Conservation (phyloP, 1,140 invertebrate species). For the Artemia franciscana region DNA sequence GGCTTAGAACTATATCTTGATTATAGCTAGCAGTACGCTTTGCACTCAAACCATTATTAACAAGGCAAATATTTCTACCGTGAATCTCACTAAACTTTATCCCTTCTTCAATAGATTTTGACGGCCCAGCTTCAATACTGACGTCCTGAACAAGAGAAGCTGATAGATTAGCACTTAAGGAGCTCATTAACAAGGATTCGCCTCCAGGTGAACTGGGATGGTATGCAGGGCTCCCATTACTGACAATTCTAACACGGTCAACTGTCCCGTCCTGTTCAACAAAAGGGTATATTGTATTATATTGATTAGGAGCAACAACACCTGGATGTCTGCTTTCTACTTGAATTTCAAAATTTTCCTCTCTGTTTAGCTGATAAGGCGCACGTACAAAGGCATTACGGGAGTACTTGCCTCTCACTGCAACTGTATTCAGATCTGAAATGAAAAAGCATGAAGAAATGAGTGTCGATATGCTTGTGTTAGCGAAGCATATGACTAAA, state of each 20-base stretch:
- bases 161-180: not conserved
- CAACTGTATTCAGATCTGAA: too few relatives aligned
- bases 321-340: constrained; percentile 35
- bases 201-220: not conserved
- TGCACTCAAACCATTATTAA: constrained; percentile 30
- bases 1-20: constrained; percentile 21
- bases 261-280: constrained; percentile 13
- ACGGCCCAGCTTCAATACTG: not conserved
- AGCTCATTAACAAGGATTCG: not conserved
- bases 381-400: constrained; percentile 28
- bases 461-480: too few relatives aligned
- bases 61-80: constrained; percentile 45
- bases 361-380: constrained; percentile 23
- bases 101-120: not conserved
- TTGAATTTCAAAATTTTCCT: constrained; percentile 33
- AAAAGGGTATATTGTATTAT: not conserved
- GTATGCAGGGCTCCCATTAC: not conserved
- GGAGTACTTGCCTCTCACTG: constrained; percentile 30
- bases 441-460: too few relatives aligned
- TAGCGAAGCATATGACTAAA: too few relatives aligned
- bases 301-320: constrained; percentile 34
- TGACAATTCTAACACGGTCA: not conserved
- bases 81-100: constrained; percentile 26
- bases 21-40: constrained; percentile 45
- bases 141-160: constrained; percentile 3